Evolutionary conservation across 92 coral and sea anemone species (phyloP).

Genomic region (Palythoa heliodiscus): DNA sequence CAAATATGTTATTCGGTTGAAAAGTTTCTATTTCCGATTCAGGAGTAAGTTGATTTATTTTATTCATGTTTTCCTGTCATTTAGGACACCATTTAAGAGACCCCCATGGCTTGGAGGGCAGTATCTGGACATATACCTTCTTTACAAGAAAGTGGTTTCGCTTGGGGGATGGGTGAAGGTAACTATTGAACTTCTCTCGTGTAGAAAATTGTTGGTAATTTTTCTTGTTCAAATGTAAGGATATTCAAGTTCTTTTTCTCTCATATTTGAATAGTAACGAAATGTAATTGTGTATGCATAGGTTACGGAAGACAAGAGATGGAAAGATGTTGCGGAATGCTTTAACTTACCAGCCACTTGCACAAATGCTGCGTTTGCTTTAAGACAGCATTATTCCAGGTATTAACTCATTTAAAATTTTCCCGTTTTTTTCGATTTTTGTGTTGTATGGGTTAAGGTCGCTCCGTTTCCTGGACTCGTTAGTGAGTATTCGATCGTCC

Average conservation of each 20-base stretch:
- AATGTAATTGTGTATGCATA: constrained; percentile 38
- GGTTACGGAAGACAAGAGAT: constrained; percentile 94
- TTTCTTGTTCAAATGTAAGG: not conserved
- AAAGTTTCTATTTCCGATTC: constrained; percentile 55
- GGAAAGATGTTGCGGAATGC: constrained; percentile 95
- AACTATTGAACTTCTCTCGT: constrained; percentile 29
- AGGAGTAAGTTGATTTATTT: constrained; percentile 36
- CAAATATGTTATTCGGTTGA: constrained; percentile 69
- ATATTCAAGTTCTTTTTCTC: not conserved
- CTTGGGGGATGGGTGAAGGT: constrained; percentile 99
- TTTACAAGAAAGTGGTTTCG: constrained; percentile 93
- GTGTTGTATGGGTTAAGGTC: constrained; percentile 5
- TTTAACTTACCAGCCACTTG: constrained; percentile 95
- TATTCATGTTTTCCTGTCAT: constrained; percentile 61
- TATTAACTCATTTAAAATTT: constrained; percentile 21
- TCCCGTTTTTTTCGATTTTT: not conserved
- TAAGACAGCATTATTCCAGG: constrained; percentile 96
- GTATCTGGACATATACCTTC: constrained; percentile 86
- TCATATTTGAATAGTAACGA: constrained; percentile 22
- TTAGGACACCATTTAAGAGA: constrained; percentile 94
- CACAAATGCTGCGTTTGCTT: constrained; percentile 98
- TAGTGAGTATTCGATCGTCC: constrained; percentile 16
- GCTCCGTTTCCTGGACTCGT: constrained; percentile 34
- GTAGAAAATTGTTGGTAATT: constrained; percentile 28
- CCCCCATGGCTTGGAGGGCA: constrained; percentile 98